phyloP scores from a whole-genome alignment of 2,797 vertebrate species.

The Rhinophrynus dorsalis region DNA sequence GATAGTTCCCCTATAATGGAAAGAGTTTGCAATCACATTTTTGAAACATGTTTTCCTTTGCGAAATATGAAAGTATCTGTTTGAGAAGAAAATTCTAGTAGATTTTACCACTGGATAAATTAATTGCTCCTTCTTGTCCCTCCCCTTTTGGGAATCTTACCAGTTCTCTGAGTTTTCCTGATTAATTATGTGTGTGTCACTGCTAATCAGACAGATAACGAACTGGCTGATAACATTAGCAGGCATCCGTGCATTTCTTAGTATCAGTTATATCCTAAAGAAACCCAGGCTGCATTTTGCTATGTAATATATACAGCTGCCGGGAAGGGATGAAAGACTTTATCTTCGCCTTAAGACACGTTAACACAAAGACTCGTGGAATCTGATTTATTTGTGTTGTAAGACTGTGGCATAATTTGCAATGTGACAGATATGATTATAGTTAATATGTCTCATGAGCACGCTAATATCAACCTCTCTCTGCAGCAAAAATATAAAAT shows the following conservation, averaged over 20 bases:
- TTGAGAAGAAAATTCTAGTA: no score
- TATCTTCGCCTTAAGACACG: slow-evolving; percentile 1
- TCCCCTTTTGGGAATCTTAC: neutral
- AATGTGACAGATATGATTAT: slow-evolving; percentile 4
- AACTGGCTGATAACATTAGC: slow-evolving; percentile 16
- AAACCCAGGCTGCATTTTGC: neutral
- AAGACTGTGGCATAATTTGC: neutral
- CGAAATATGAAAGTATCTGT: no score
- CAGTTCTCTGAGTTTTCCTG: slow-evolving; percentile 12
- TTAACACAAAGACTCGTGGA: slow-evolving; percentile 1
- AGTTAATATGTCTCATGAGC: slow-evolving; percentile 15
- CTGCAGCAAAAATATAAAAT: neutral
- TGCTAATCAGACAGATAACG: slow-evolving; percentile 26
- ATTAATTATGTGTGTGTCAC: slow-evolving; percentile 25
- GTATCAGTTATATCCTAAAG: neutral
- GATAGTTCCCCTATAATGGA: no score
- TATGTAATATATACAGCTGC: neutral
- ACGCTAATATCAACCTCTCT: neutral
- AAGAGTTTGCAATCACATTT: no score
- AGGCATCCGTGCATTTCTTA: slow-evolving; percentile 7
- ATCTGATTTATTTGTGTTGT: slow-evolving; percentile 17
- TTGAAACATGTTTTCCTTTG: no score
- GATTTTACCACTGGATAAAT: no score
- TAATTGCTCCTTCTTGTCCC: no score
- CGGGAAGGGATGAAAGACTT: neutral